Conservation (phyloP, 2,888 invertebrate species). For the Syrphus vitripennis region DNA sequence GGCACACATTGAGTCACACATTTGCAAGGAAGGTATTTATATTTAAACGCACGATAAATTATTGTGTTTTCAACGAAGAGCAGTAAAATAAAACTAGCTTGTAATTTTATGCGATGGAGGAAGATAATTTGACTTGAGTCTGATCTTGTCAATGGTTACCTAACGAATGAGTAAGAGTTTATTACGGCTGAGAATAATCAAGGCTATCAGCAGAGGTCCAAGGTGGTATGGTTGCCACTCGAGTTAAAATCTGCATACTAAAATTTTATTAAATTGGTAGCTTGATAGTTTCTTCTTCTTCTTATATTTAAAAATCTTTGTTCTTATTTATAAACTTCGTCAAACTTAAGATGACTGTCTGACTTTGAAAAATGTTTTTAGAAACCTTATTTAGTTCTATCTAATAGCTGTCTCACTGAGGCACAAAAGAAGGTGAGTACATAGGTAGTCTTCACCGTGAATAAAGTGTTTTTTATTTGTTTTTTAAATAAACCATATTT, state of each 20-base stretch:
- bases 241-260: neutral
- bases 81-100: slow-evolving; percentile 1
- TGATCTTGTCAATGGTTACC: slow-evolving; percentile 46
- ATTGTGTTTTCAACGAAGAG: neutral
- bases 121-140: slow-evolving; percentile 19
- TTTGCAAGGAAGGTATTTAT: neutral
- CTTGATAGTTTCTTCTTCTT: too few relatives aligned
- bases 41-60: neutral
- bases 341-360: too few relatives aligned
- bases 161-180: slow-evolving; percentile 47
- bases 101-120: neutral
- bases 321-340: too few relatives aligned
- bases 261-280: too few relatives aligned
- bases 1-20: slow-evolving; percentile 38
- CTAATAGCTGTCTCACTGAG: too few relatives aligned
- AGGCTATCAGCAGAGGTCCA: neutral
- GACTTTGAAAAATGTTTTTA: too few relatives aligned
- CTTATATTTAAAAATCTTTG: too few relatives aligned
- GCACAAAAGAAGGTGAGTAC: too few relatives aligned
- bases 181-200: neutral
- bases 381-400: too few relatives aligned
- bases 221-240: neutral
- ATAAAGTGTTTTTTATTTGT: too few relatives aligned
- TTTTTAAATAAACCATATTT: too few relatives aligned
- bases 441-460: too few relatives aligned